Evolutionary conservation across 2,113 vertebrate species (phyloP), one percentile per base, ranked within the genome.

Genomic region (Galemys pyrenaicus): DNA sequence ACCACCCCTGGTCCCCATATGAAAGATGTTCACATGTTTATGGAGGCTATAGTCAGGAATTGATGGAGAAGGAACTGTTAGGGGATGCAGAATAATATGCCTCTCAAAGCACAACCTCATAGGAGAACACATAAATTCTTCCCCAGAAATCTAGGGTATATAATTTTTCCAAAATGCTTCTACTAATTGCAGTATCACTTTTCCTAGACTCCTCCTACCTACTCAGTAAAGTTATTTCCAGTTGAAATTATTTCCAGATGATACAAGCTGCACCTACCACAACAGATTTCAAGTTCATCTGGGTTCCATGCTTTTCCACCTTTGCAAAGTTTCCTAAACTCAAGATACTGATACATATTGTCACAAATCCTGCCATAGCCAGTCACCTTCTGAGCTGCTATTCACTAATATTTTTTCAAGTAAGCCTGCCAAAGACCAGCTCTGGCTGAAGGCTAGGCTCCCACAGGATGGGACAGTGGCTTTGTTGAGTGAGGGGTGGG

Each of bases 21-120:
- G 71, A 92, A 80, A 95, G 74, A 51, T 39, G 24, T 91, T 91
- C 44, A 54, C 65, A 93, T 13, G n/a, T 60, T 60, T 71, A 6
- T 54, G 62, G 54, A 54, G 5, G 16, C 54, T 44, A 78, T 15
- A 77, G 19, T 28, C 60, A 86, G 37, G 49, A 84, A 91, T 71
- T 49, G 67, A 79, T 22, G 32, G 67, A 62, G 35, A 49, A 37
- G 32, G 35, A 65, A 46, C 24, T 39, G 37, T 39, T 39, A 89
- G 35, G 39, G 35, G 89, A 64, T 54, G 7, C 24, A 70, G 9
- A 93, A 77, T 64, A 24, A 9, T 49, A 6, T 44, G 19, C 26
- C 56, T 6, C 56, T 83, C 26, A 89, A 91, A 71, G 46, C 84
- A 78, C 3, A 54, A 22, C 56, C 24, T 41, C 35, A 13, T n/a